Evolutionary conservation across 2,113 vertebrate genomes (phyloP).

Genomic region (Cephalophus harveyi): DNA sequence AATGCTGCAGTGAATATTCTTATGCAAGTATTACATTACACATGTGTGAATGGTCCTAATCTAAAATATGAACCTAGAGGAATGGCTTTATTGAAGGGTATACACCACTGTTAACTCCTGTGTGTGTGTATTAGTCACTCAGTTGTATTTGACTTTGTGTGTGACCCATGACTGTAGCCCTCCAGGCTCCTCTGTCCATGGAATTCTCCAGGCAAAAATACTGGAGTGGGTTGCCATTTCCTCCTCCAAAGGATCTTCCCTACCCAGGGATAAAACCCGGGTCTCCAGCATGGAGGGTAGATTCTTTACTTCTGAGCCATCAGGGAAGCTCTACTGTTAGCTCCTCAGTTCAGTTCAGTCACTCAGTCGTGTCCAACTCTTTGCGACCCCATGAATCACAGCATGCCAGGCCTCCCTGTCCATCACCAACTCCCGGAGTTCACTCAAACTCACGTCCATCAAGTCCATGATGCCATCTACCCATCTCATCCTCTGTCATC

Average conservation of each 20-base stretch:
- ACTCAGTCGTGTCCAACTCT: accelerated
- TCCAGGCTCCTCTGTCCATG: background rate
- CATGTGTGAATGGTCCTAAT: background rate
- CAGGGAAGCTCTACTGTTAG: background rate
- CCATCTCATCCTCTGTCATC: too few species aligned
- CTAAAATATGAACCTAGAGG: background rate
- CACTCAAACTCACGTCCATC: too few species aligned
- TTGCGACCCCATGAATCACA: too few species aligned
- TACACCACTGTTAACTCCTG: background rate
- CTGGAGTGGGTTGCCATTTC: background rate
- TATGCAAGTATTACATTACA: background rate
- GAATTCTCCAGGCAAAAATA: background rate
- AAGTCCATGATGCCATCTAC: too few species aligned
- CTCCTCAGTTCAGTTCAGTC: too few species aligned
- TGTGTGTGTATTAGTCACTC: background rate
- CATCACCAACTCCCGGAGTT: too few species aligned
- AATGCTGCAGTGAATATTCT: background rate
- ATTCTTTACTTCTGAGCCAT: background rate
- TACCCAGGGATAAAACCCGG: background rate
- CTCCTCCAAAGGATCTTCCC: background rate
- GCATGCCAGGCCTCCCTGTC: too few species aligned
- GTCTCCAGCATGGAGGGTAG: background rate
- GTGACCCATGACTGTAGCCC: background rate
- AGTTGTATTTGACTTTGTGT: background rate
- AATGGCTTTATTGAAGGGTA: background rate